Evolutionary conservation across 2,888 invertebrate genomes (phyloP), one percentile per base, ranked within the genome.

Genomic region (Thera obeliscata): DNA sequence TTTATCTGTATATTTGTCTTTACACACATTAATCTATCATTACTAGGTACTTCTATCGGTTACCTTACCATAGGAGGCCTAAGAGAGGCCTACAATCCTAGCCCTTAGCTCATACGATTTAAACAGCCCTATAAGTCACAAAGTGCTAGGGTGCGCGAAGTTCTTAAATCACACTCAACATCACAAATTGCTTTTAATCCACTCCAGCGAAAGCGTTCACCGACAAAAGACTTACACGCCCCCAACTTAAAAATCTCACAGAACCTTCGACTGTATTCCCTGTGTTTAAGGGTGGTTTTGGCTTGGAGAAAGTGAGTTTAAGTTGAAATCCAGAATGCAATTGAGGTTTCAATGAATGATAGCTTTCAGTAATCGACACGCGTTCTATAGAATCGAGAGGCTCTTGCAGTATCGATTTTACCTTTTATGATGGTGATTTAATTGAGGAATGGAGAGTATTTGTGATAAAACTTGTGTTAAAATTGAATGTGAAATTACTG

Each of bases 131-230:
- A 75, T 71, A 64, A 72, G 68, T 63, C 74, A 71, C 65, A 63
- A 64, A 76, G 72, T 74, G 61, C 55, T 64, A 74, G 67, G 72
- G 69, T 70, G 72, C 68, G 63, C 68, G 78, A 67, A 78, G 79
- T 84, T 82, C 85, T 84, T 82, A 84, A 86, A 85, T 85, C 85
- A 82, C 87, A 84, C 88, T 88, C 85, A 74, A 82, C 80, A 78
- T 79, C 77, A 86, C 84, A 87, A 90, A 89, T 90, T 88, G 86
- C 90, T 89, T 87, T 87, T 89, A 89, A 90, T 90, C 90, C 88
- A 88, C 87, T 90, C 82, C 78, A 88, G 83, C 84, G 84, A 88
- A 84, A 85, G 84, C 83, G 81, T 76, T 81, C 79, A 75, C 84
- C 82, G 83, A 83, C 87, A 87, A 86, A 86, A 84, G 81, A 76